These are phyloP conservation scores for Onychomys leucogaster DNA, from an alignment of 2,797 vertebrate genomes.

Conservation along the genomic window DNA sequence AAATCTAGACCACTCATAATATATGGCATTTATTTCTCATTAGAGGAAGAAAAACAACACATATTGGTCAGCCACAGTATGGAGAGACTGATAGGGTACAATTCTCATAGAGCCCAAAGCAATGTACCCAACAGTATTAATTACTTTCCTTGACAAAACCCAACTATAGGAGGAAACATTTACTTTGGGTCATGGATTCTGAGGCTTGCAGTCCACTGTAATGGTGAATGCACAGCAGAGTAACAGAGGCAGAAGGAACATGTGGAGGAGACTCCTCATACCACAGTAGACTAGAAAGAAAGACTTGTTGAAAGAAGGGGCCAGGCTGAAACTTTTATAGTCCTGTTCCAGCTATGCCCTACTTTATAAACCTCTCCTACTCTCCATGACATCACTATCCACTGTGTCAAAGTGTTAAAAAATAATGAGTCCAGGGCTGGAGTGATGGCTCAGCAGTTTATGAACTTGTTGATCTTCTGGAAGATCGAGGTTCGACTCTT, in stretches of 20 bases:
- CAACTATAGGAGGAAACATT: background rate
- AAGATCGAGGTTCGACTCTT: background rate
- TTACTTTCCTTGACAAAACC: background rate
- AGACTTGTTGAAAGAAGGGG: background rate
- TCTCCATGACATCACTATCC: background rate
- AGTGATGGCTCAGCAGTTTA: background rate
- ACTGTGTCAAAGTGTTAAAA: background rate
- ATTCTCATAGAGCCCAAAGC: background rate
- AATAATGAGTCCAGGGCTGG: too few relatives aligned
- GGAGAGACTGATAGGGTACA: background rate
- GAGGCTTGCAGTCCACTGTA: background rate
- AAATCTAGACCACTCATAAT: background rate
- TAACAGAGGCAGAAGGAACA: background rate
- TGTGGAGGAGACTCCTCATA: background rate
- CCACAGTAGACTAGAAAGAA: background rate
- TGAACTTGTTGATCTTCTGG: background rate
- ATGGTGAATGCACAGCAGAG: background rate
- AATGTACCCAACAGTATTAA: background rate
- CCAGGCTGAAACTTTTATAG: too few relatives aligned
- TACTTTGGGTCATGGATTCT: background rate
- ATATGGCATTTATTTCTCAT: background rate
- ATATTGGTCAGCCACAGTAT: background rate
- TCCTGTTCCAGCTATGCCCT: background rate
- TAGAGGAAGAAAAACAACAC: background rate
- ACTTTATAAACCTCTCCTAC: background rate